Base-by-base conservation (phyloP, 2,888 invertebrate species). In the Rutpela maculata region DNA sequence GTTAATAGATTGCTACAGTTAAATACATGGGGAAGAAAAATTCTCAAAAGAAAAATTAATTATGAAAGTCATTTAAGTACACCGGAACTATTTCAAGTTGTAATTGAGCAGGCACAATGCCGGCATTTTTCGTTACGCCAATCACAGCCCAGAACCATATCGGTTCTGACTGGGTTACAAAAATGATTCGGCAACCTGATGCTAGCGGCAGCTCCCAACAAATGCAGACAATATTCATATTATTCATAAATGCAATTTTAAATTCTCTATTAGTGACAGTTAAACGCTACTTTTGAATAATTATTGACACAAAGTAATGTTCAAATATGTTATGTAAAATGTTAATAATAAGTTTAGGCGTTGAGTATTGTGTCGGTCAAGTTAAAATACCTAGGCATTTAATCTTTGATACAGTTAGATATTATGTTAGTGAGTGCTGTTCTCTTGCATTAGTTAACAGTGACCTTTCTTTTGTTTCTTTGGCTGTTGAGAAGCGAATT, bases 151-250 rank as follows among this genome's bases (percentile, higher is more conserved):
- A 50, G 50, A 50, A 50, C 50, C 50, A 19, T 19, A 59, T 59
- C 15, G 59, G 59, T 19, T 11, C 18, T 19, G 59, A 59, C 5
- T 22, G 18, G 17, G 12, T 59, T 59, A 18, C 59, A 59, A 22
- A 59, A 59, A 2, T 18, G 18, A 59, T 59, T 59, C 18, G 59
- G 59, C 59, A 59, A 59, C 59, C 18, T 59, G 59, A 19, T 59
- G 10, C 17, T 12, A 22, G 12, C 12, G 18, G 19, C 11, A 50
- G 7, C 50, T n/a, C n/a, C 7, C 50, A n/a, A 43, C 12, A 43
- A 50, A 50, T n/a, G 15, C 50, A 7, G 15, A 0, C 12, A 50
- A 50, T 50, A 1, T 50, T 15, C 1, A 9, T 43, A 12, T 11
- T 43, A 1, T 15, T 50, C 15, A n/a, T n/a, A n/a, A 50, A 50